Percentiles rank a stretch among this genome's conserved stretches.
Conservation (phyloP, 2,113 vertebrate species). For the Notiomystis cincta region DNA sequence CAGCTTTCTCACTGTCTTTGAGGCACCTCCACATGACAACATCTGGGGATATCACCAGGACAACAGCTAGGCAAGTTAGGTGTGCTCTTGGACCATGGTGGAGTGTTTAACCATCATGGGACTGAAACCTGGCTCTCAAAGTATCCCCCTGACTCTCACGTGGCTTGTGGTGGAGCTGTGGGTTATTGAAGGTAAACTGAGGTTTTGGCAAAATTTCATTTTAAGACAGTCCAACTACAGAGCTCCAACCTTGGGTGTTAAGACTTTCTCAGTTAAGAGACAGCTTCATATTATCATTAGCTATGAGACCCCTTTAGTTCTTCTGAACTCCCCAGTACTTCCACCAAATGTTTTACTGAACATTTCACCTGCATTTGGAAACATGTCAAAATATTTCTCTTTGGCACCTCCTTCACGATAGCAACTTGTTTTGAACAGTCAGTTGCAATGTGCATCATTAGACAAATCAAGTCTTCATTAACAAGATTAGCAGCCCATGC, state of each 20-base stretch:
- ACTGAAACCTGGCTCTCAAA: not conserved
- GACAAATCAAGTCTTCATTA: not conserved
- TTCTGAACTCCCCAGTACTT: not conserved
- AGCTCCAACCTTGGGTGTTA: not conserved
- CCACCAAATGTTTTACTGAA: not conserved
- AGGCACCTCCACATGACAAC: not conserved
- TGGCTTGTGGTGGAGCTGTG: not conserved
- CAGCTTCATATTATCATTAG: not conserved
- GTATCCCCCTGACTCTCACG: not conserved
- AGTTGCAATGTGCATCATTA: not conserved
- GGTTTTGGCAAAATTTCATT: constrained; percentile 30
- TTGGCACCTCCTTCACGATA: not conserved
- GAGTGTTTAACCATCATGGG: not conserved
- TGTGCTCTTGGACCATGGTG: not conserved
- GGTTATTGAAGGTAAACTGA: not conserved
- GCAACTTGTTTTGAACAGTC: not conserved
- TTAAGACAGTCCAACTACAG: not conserved
- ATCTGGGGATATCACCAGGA: not conserved
- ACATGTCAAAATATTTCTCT: not conserved
- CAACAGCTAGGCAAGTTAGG: not conserved
- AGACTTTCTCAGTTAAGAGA: not conserved
- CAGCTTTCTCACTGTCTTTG: not conserved
- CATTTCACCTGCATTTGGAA: not conserved
- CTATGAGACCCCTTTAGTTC: not conserved
- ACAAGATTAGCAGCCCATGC: not conserved